phyloP scores from a whole-genome alignment of 2,113 vertebrate species.

The Salvelinus fontinalis region DNA sequence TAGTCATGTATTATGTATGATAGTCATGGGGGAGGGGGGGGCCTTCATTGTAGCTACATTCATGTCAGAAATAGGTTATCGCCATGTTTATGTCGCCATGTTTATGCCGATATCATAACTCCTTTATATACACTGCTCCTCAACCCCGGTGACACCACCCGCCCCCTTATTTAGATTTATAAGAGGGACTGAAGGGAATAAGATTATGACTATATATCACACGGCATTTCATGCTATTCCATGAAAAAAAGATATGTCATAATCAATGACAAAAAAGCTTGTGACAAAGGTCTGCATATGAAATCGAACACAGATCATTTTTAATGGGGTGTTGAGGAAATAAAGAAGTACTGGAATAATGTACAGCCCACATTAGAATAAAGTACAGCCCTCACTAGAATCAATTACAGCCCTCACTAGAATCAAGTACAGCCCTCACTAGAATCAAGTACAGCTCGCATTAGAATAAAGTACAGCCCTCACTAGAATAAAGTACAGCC shows the following conservation, averaged over 20 bases:
- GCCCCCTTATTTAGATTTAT: slow-evolving; percentile 34
- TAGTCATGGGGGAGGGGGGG: not conserved
- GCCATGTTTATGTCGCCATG: slow-evolving; percentile 31
- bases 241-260: not conserved
- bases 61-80: not conserved
- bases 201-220: not conserved
- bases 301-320: too few relatives aligned
- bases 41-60: not conserved
- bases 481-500: too few relatives aligned
- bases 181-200: slow-evolving; percentile 23
- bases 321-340: too few relatives aligned
- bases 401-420: too few relatives aligned
- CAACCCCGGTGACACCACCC: slow-evolving; percentile 31
- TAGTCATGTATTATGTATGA: not conserved
- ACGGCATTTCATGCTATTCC: not conserved
- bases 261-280: too few relatives aligned
- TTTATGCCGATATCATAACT: slow-evolving; percentile 41
- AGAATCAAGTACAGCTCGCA: too few relatives aligned
- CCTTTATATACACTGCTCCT: slow-evolving; percentile 30
- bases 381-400: too few relatives aligned
- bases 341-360: too few relatives aligned
- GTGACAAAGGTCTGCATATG: too few relatives aligned
- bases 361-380: too few relatives aligned
- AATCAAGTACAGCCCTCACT: too few relatives aligned
- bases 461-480: too few relatives aligned